Percentiles rank a stretch among this genome's conserved stretches.
Evolutionary conservation across 64 coral and sea anemone species (phyloP).

Genomic region (Porites lutea): DNA sequence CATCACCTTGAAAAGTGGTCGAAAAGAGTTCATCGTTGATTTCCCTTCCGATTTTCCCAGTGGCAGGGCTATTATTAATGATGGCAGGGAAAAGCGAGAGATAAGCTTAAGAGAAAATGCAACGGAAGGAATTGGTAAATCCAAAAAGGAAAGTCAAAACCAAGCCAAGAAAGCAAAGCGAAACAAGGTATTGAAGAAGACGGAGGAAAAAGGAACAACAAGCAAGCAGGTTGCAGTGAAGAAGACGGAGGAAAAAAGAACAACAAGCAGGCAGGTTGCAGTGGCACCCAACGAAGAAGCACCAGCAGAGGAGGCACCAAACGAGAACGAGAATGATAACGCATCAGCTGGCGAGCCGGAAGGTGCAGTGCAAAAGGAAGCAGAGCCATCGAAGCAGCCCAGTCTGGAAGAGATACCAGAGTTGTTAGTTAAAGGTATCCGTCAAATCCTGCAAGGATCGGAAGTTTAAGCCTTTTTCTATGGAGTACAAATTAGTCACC

Average conservation of each 20-base stretch:
- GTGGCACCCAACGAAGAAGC: not conserved
- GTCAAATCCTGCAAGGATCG: no score
- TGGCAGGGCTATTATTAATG: not conserved
- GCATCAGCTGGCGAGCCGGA: not conserved
- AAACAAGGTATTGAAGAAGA: not conserved
- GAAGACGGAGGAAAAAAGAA: not conserved
- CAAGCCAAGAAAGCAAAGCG: not conserved
- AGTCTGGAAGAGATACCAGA: not conserved
- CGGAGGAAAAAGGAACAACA: not conserved
- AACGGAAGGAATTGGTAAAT: not conserved
- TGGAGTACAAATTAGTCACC: no score
- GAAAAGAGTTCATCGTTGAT: not conserved
- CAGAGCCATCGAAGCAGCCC: not conserved
- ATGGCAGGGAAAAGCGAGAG: no score
- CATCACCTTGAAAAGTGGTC: not conserved
- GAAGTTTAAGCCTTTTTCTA: no score
- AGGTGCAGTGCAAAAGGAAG: not conserved
- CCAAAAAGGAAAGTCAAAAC: not conserved
- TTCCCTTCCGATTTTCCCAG: constrained; percentile 6
- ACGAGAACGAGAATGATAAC: not conserved
- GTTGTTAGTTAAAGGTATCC: not conserved
- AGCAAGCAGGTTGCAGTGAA: not conserved
- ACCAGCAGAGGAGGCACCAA: not conserved
- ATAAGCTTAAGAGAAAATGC: not conserved
- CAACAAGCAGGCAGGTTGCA: not conserved